Evolutionary conservation across 2,888 invertebrate genomes (phyloP).

Genomic region (Spatulosminthurus flaviceps): DNA sequence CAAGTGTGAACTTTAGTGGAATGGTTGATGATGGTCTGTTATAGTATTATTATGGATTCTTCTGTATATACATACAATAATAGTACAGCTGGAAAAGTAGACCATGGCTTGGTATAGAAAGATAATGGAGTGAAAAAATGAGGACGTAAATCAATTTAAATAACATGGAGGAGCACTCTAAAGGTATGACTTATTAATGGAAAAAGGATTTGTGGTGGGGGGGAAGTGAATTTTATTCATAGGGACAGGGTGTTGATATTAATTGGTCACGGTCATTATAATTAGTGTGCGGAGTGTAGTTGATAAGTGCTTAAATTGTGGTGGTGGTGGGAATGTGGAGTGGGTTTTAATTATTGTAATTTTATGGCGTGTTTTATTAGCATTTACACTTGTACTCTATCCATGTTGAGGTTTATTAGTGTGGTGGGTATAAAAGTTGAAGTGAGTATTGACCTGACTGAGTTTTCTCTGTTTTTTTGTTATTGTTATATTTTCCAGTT

Average conservation of each 20-base stretch:
- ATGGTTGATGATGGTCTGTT: no score
- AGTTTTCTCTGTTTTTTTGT: not conserved
- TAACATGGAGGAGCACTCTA: not conserved
- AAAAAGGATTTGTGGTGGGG: not conserved
- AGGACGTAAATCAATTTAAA: constrained; percentile 27
- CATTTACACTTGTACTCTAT: not conserved
- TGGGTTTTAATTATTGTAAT: constrained; percentile 14
- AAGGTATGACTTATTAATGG: not conserved
- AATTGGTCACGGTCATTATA: not conserved
- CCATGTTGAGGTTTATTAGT: not conserved
- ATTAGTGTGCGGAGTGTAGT: not conserved
- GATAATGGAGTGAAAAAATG: not conserved
- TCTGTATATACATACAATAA: no score
- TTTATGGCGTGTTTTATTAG: constrained; percentile 18
- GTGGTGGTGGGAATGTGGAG: not conserved
- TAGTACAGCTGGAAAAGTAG: no score
- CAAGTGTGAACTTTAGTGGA: no score
- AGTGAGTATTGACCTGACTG: not conserved
- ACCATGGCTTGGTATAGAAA: not conserved
- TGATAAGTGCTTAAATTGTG: not conserved
- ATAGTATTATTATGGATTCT: no score
- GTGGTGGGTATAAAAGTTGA: not conserved
- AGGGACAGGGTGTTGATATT: not conserved
- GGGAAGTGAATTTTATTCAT: not conserved
- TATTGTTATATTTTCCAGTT: no score